Evolutionary conservation across 2,797 vertebrate genomes (phyloP).

Genomic region (Fistularia tabacaria): DNA sequence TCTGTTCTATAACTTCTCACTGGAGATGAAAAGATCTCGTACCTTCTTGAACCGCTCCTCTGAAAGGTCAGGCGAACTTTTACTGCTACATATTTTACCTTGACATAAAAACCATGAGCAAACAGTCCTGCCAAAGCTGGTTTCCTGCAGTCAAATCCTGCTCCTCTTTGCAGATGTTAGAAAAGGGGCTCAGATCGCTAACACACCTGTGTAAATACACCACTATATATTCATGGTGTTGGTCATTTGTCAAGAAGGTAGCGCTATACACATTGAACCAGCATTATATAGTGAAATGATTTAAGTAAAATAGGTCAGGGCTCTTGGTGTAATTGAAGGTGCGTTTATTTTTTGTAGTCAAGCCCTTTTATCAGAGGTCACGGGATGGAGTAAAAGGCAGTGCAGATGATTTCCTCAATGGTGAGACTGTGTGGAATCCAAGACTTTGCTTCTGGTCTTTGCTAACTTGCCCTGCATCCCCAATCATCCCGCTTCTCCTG

Average conservation of each 20-base stretch:
- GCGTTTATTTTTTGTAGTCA: conserved; percentile 76
- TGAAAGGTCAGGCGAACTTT: conserved; percentile 27
- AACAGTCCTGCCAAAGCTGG: conserved; percentile 47
- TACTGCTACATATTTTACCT: conserved; percentile 48
- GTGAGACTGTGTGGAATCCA: conserved; percentile 70
- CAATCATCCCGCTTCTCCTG: conserved; percentile 10
- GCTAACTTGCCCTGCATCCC: conserved; percentile 24
- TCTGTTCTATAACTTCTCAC: conserved; percentile 3
- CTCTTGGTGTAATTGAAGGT: conserved; percentile 54
- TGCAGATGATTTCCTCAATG: conserved; percentile 74
- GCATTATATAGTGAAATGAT: conserved; percentile 14
- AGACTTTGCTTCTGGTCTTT: conserved; percentile 35
- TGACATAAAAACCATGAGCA: conserved; percentile 37
- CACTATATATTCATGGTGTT: conserved; percentile 12
- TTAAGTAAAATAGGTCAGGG: conserved; percentile 9
- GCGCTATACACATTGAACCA: conserved; percentile 35
- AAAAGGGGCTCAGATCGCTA: conserved; percentile 44
- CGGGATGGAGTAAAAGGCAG: conserved; percentile 75
- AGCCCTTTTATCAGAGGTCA: conserved; percentile 76
- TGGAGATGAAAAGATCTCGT: conserved; percentile 4
- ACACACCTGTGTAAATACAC: conserved; percentile 70
- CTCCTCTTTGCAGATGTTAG: conserved; percentile 54
- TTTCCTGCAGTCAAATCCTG: conserved; percentile 55
- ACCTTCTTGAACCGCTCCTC: conserved; percentile 11
- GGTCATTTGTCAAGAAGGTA: too few species aligned